A percentile compares a stretch with the other conserved stretches of the same genome.
Evolutionary conservation across 2,888 invertebrate genomes (phyloP).

Genomic region (Apamea epomidion): DNA sequence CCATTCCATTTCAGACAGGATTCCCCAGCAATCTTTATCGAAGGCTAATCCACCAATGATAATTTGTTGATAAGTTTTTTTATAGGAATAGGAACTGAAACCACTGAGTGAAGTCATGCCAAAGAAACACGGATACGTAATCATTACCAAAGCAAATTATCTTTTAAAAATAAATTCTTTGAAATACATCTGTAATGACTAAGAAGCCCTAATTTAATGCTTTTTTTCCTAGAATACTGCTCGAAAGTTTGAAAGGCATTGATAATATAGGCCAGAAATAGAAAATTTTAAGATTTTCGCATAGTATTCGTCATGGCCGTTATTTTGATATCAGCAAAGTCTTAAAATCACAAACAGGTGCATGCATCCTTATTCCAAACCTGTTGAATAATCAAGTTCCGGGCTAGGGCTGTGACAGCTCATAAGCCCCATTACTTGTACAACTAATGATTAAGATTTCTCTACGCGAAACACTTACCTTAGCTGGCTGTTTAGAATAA

Average conservation of each 20-base stretch:
- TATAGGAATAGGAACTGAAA: background rate
- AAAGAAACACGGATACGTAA: constrained; percentile 33
- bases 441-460: constrained; percentile 15
- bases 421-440: constrained; percentile 10
- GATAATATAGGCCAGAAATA: background rate
- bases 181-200: constrained; percentile 41
- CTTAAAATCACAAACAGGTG: constrained; percentile 1
- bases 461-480: background rate
- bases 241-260: background rate
- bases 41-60: background rate
- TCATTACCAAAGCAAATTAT: constrained; percentile 29
- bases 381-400: constrained; percentile 9
- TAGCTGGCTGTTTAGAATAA: constrained; percentile 10
- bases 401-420: constrained; percentile 9
- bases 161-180: constrained; percentile 45
- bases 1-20: background rate
- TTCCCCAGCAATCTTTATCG: background rate
- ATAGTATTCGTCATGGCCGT: background rate
- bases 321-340: background rate
- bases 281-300: background rate
- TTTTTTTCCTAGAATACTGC: constrained; percentile 4
- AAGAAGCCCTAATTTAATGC: constrained; percentile 19
- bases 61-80: background rate
- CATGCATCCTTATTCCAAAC: background rate
- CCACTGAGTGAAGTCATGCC: constrained; percentile 7